Conservation (phyloP, 2,888 invertebrate species). For the Rhopalosiphum nymphaeae region DNA sequence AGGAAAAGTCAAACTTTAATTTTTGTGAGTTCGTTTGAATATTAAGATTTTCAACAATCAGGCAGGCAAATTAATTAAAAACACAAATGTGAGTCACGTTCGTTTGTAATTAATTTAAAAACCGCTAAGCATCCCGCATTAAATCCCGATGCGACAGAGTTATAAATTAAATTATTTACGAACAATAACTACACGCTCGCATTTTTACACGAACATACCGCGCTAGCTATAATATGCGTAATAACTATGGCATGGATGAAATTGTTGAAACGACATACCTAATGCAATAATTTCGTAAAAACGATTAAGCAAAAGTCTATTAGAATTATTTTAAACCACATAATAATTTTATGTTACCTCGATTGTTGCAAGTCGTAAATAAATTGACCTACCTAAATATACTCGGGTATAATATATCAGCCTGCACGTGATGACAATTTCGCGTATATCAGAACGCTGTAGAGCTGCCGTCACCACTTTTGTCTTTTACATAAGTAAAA, state of each 20-base stretch:
- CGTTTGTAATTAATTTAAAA: constrained; percentile 39
- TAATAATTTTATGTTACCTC: no score
- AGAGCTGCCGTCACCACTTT: neutral
- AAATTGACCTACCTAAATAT: neutral
- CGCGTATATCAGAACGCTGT: neutral
- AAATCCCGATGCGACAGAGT: neutral
- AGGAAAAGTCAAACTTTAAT: neutral
- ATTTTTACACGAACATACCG: neutral
- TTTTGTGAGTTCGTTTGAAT: neutral
- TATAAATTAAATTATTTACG: constrained; percentile 31
- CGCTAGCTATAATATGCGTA: neutral
- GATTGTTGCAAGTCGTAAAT: no score
- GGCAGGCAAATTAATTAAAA: constrained; percentile 44
- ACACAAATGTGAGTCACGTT: neutral
- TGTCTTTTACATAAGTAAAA: neutral
- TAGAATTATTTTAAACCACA: neutral
- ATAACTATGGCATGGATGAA: neutral
- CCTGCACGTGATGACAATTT: neutral
- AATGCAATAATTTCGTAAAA: neutral
- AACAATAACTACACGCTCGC: neutral
- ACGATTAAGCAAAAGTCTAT: no score
- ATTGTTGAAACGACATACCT: neutral
- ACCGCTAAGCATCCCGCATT: neutral
- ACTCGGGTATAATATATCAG: neutral
- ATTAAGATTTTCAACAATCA: neutral